Evolutionary conservation across 1,140 invertebrate species (phyloP).

Genomic region (Riptortus pedestris): DNA sequence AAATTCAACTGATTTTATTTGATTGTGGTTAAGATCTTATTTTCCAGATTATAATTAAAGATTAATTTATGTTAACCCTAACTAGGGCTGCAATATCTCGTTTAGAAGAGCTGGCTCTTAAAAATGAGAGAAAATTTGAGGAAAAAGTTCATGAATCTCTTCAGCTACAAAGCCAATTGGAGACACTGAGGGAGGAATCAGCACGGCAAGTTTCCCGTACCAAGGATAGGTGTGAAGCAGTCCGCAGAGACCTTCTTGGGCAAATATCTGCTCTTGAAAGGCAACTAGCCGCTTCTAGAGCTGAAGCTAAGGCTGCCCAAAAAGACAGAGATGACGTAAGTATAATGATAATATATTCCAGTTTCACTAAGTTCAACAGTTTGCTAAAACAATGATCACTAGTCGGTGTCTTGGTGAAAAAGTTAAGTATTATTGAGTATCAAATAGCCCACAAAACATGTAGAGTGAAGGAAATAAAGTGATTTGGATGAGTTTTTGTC

Average conservation of each 20-base stretch:
- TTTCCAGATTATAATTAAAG: too few relatives aligned
- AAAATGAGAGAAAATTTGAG: constrained; percentile 42
- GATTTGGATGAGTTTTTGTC: too few relatives aligned
- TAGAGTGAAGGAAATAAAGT: background rate
- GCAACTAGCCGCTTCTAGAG: constrained; percentile 50
- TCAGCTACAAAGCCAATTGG: constrained; percentile 53
- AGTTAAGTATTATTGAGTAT: background rate
- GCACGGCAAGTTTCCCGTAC: constrained; percentile 55
- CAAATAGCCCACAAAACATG: background rate
- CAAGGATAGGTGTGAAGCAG: constrained; percentile 53
- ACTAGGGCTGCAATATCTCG: constrained; percentile 36
- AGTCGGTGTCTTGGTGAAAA: background rate
- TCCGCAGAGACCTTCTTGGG: constrained; percentile 47
- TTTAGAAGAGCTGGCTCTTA: constrained; percentile 41
- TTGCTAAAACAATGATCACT: background rate
- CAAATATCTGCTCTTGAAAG: constrained; percentile 53
- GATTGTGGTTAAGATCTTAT: too few relatives aligned
- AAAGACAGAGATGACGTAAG: constrained; percentile 54
- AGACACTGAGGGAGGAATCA: constrained; percentile 56
- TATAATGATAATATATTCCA: background rate
- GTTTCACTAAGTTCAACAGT: background rate
- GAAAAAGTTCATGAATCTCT: constrained; percentile 46
- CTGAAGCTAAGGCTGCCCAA: constrained; percentile 48
- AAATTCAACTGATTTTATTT: too few relatives aligned
- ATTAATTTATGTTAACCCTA: background rate